phyloP scores from a whole-genome alignment of 2,113 vertebrate species.

The Spilogale gracilis region DNA sequence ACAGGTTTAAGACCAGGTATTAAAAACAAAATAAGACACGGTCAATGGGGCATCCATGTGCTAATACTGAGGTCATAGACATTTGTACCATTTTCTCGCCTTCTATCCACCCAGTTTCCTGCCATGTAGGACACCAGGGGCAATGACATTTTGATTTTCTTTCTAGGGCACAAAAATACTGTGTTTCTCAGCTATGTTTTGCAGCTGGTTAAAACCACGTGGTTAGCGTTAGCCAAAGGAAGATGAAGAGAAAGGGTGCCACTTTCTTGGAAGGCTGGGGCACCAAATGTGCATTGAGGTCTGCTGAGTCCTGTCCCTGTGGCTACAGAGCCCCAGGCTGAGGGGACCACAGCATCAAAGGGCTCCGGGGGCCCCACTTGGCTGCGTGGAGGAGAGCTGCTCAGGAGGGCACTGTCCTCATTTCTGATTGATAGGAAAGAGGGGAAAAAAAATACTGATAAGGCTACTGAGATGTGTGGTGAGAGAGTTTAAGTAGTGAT shows the following conservation, averaged over 20 bases:
- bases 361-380: fast-evolving
- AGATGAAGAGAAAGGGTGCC: neutral
- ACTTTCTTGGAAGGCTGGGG: neutral
- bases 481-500: neutral
- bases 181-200: neutral
- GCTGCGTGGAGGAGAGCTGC: neutral
- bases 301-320: neutral
- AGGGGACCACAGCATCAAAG: fast-evolving
- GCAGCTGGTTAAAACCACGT: neutral
- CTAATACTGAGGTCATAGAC: neutral
- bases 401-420: neutral
- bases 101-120: neutral
- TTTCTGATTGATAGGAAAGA: neutral
- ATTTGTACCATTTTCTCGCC: neutral
- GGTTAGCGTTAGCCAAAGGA: neutral
- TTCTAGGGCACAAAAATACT: neutral
- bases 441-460: neutral
- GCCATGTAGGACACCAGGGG: neutral
- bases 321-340: neutral
- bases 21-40: neutral
- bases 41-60: too few relatives aligned
- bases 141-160: neutral
- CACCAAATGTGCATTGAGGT: neutral
- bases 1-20: neutral
- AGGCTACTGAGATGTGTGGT: neutral